phyloP scores from a whole-genome alignment of 1,140 invertebrate genomes.

The Panulirus ornatus region DNA sequence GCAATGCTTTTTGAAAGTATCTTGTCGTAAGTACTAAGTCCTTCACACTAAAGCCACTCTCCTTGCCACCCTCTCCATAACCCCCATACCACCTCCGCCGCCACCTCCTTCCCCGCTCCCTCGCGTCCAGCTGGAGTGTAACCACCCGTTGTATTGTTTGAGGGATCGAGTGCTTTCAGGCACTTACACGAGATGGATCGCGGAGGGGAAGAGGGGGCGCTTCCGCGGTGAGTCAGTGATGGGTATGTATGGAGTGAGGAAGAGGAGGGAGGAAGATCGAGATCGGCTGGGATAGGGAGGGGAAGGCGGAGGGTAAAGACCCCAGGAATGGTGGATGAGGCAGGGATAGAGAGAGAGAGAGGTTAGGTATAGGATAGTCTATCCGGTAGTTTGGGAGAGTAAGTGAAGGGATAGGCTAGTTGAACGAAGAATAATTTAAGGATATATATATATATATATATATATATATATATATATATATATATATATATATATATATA shows the following conservation, averaged over 20 bases:
- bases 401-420: too few species aligned
- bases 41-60: neutral
- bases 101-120: neutral
- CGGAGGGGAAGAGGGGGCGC: neutral
- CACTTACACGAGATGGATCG: constrained; percentile 49
- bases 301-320: too few species aligned
- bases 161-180: constrained; percentile 60
- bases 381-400: neutral
- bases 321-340: neutral
- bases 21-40: too few species aligned
- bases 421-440: too few species aligned
- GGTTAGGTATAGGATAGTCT: neutral
- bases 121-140: constrained; percentile 26
- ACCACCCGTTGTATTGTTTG: constrained; percentile 57
- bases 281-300: neutral
- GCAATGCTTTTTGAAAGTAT: too few species aligned
- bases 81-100: neutral
- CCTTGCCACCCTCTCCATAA: neutral
- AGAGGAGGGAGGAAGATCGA: neutral
- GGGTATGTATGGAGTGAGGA: neutral
- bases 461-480: too few species aligned
- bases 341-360: neutral
- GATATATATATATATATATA: too few species aligned
- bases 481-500: too few species aligned
- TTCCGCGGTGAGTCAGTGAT: neutral